phyloP scores from a whole-genome alignment of 2,113 vertebrate genomes.

The Arizona elegans region DNA sequence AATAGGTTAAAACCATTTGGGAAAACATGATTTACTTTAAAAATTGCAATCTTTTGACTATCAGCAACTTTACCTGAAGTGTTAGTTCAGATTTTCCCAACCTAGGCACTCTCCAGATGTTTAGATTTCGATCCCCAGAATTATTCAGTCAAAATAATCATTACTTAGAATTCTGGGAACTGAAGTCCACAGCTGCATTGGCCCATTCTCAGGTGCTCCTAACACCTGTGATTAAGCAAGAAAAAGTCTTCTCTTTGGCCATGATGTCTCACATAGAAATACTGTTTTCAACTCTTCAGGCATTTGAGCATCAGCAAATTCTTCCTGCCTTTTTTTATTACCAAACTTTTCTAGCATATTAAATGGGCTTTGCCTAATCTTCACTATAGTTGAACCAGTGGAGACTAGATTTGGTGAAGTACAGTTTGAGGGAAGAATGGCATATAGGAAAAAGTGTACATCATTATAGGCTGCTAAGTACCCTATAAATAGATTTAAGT shows the following conservation, averaged over 20 bases:
- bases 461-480: neutral
- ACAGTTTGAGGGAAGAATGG: neutral
- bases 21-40: neutral
- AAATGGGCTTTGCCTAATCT: neutral
- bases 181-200: neutral
- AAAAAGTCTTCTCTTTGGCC: neutral
- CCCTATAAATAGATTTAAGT: neutral
- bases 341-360: neutral
- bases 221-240: neutral
- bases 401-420: neutral
- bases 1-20: neutral
- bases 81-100: neutral
- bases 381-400: neutral
- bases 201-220: neutral
- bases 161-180: neutral
- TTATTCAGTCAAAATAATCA: neutral
- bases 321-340: neutral
- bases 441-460: neutral
- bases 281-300: neutral
- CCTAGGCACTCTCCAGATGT: neutral
- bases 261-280: neutral
- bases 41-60: neutral
- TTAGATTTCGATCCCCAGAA: neutral
- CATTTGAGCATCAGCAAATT: neutral
- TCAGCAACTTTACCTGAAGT: neutral